Conservation (phyloP, 2,888 invertebrate genomes). For the Epiblema foenella region DNA sequence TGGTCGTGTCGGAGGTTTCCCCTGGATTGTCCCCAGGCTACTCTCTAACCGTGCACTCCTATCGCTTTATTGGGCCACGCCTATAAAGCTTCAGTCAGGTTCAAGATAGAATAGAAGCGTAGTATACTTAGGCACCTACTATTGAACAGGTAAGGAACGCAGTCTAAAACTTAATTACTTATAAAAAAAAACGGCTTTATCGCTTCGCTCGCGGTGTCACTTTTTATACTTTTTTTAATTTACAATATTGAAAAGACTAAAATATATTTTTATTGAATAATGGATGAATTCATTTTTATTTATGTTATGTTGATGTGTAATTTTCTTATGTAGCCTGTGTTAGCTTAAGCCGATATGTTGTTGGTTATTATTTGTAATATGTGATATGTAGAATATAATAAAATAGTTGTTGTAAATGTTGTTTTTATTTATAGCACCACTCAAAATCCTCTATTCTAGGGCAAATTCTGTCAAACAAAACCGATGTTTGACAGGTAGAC, state of each 20-base stretch:
- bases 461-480: no score
- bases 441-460: no score
- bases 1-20: no score
- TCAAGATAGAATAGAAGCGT: no score
- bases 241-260: slow-evolving; percentile 34
- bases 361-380: slow-evolving; percentile 62
- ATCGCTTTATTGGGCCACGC: no score
- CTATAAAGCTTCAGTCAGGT: no score
- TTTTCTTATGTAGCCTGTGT: slow-evolving; percentile 30
- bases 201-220: slow-evolving; percentile 2
- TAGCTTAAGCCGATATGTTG: slow-evolving; percentile 51
- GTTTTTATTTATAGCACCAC: slow-evolving; percentile 2
- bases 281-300: slow-evolving; percentile 32
- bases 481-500: no score
- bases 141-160: no score
- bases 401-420: slow-evolving; percentile 41
- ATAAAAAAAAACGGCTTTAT: not conserved
- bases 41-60: no score
- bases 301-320: slow-evolving; percentile 31
- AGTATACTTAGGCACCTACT: no score
- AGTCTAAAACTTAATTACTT: no score
- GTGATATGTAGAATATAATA: slow-evolving; percentile 65
- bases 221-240: slow-evolving; percentile 35
- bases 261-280: slow-evolving; percentile 32
- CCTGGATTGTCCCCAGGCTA: no score